Percentiles rank a stretch among this genome's conserved stretches.
Evolutionary conservation across 2,113 vertebrate species (phyloP).

Genomic region (mouse (Mus musculus)): DNA sequence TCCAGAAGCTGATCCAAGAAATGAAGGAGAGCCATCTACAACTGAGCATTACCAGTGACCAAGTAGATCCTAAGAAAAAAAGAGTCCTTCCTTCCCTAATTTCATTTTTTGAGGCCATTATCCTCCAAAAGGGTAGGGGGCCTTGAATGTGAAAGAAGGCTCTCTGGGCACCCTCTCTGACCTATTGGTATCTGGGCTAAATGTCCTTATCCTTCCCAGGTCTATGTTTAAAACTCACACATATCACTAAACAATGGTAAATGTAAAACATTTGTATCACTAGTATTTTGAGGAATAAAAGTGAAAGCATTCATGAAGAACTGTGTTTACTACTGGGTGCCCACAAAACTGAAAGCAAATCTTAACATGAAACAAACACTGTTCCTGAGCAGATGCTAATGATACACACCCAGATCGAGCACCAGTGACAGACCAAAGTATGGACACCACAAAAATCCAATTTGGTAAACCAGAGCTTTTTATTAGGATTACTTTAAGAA

Average conservation of each 20-base stretch:
- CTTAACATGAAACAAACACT: not conserved
- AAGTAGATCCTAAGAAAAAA: rapidly evolving
- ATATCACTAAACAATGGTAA: not conserved
- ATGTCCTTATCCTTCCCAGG: not conserved
- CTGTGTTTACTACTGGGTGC: not conserved
- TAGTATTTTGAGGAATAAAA: constrained; percentile 17
- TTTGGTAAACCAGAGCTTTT: not conserved
- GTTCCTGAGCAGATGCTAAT: not conserved
- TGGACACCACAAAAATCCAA: not conserved
- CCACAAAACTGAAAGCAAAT: not conserved
- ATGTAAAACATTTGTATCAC: not conserved
- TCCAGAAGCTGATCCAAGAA: constrained; percentile 20
- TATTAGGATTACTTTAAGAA: not conserved
- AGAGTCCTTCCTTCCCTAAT: not conserved
- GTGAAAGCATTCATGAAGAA: not conserved
- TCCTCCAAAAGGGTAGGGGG: not conserved
- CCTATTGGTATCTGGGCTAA: too few relatives aligned
- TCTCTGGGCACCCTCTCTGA: not conserved
- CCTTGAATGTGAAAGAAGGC: not conserved
- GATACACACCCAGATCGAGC: not conserved
- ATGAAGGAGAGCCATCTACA: not conserved
- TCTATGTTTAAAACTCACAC: not conserved
- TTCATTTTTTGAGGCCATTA: constrained; percentile 24
- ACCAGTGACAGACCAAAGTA: not conserved
- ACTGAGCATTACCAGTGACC: not conserved